Percentiles rank a stretch among this genome's conserved stretches.
Evolutionary conservation across 2,797 vertebrate species (phyloP).

Genomic region (Phoebastria nigripes): DNA sequence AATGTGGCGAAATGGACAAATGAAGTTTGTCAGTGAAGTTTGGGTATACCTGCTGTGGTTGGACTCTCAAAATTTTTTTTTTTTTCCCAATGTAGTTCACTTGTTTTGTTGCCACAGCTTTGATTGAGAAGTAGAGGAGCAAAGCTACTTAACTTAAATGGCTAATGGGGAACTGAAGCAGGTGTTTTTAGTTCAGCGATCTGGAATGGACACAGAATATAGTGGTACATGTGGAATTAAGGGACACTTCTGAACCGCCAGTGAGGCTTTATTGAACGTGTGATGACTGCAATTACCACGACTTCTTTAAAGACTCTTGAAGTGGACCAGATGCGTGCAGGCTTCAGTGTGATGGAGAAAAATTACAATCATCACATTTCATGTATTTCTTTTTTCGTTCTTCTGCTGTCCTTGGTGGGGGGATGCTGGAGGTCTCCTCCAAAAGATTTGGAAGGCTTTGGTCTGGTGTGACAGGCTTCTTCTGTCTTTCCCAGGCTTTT

Average conservation of each 20-base stretch:
- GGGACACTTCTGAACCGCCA: accelerated
- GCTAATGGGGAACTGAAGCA: neutral
- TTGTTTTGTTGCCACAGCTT: neutral
- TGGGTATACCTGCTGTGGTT: neutral
- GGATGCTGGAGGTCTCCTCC: neutral
- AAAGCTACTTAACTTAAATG: neutral
- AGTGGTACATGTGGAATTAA: too few species aligned
- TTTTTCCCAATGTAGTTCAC: neutral
- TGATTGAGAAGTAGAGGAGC: neutral
- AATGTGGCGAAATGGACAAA: neutral
- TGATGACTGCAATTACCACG: neutral
- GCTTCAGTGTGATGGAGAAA: neutral
- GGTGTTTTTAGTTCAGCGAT: neutral
- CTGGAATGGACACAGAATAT: neutral
- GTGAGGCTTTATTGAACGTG: neutral
- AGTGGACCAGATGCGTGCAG: neutral
- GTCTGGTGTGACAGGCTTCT: neutral
- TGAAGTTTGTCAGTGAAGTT: neutral
- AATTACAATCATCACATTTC: accelerated
- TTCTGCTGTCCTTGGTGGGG: neutral
- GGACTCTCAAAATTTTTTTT: neutral
- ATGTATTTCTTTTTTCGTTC: neutral
- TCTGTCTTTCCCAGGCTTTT: neutral
- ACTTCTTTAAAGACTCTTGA: neutral
- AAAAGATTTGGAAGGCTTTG: neutral